Percentiles rank a stretch among this genome's conserved stretches.
phyloP scores from a whole-genome alignment of 2,888 invertebrate genomes.

The Tenthredo notha region DNA sequence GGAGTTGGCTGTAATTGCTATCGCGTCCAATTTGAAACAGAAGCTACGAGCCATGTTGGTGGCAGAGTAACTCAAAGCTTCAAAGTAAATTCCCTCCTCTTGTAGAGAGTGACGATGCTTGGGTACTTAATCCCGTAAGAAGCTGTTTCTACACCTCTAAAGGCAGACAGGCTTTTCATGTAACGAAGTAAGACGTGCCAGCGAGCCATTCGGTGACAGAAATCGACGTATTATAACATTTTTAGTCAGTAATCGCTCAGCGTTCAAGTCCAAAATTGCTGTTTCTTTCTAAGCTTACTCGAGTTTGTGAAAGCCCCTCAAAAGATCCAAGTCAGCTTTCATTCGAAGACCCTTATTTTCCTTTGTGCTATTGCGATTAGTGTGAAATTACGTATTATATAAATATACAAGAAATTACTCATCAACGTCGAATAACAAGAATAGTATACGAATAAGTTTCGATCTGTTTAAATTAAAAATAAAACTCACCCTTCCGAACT shows the following conservation, averaged over 20 bases:
- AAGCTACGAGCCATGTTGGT: slow-evolving; percentile 19
- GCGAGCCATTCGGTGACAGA: slow-evolving; percentile 1
- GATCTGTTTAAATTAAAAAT: not conserved
- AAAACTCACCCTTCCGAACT: not conserved
- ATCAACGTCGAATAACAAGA: not conserved
- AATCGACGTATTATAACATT: slow-evolving; percentile 24
- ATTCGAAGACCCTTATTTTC: not conserved
- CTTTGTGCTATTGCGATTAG: slow-evolving; percentile 1
- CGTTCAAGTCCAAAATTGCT: slow-evolving; percentile 6
- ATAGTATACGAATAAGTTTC: not conserved
- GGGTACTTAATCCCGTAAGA: slow-evolving; percentile 30
- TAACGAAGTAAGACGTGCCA: not conserved
- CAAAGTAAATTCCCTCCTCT: slow-evolving; percentile 39
- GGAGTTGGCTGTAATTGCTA: slow-evolving; percentile 38
- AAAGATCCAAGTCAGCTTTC: slow-evolving; percentile 15
- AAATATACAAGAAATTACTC: not conserved
- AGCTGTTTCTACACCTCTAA: slow-evolving; percentile 23
- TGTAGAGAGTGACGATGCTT: slow-evolving; percentile 35
- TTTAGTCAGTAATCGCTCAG: not conserved
- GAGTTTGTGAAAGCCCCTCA: not conserved
- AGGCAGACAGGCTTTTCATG: slow-evolving; percentile 5
- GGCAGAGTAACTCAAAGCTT: not conserved
- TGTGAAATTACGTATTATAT: not conserved
- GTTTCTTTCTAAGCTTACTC: slow-evolving; percentile 9
- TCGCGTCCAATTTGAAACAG: slow-evolving; percentile 43